A percentile compares a stretch with the other conserved stretches of the same genome.
phyloP scores from a whole-genome alignment of 2,113 vertebrate genomes.

The Cavia aperea region DNA sequence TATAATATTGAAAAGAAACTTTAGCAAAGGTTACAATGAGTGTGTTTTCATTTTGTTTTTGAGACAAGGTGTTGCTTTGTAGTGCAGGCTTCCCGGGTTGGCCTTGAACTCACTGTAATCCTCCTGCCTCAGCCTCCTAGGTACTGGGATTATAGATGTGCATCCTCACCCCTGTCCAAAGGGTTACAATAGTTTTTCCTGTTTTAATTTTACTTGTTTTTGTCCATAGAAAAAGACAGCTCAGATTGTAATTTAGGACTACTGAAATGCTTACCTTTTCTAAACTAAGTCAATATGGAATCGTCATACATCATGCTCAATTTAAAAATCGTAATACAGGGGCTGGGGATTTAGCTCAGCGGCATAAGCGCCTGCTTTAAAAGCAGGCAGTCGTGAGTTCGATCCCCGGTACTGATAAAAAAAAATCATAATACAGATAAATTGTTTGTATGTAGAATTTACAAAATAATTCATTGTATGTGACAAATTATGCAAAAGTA shows the following conservation, averaged over 20 bases:
- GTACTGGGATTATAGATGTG: background rate
- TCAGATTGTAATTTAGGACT: background rate
- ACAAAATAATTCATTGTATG: background rate
- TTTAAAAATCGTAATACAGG: background rate
- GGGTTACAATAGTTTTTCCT: background rate
- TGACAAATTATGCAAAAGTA: background rate
- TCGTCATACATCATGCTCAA: background rate
- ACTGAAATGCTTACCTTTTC: background rate
- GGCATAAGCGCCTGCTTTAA: too few species aligned
- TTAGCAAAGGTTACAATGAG: background rate
- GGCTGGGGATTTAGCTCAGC: too few species aligned
- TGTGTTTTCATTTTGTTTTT: background rate
- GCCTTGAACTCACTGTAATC: background rate
- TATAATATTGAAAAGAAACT: background rate
- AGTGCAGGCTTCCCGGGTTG: background rate
- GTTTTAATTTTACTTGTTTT: constrained; percentile 19
- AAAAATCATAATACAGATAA: background rate
- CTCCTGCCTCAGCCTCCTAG: background rate
- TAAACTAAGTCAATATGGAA: background rate
- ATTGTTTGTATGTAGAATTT: background rate
- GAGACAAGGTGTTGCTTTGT: background rate
- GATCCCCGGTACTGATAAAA: too few species aligned
- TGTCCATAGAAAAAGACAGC: background rate
- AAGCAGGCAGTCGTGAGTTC: too few species aligned
- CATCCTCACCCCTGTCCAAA: background rate